Conservation (phyloP, 2,888 invertebrate species). For the Trisateles emortualis region DNA sequence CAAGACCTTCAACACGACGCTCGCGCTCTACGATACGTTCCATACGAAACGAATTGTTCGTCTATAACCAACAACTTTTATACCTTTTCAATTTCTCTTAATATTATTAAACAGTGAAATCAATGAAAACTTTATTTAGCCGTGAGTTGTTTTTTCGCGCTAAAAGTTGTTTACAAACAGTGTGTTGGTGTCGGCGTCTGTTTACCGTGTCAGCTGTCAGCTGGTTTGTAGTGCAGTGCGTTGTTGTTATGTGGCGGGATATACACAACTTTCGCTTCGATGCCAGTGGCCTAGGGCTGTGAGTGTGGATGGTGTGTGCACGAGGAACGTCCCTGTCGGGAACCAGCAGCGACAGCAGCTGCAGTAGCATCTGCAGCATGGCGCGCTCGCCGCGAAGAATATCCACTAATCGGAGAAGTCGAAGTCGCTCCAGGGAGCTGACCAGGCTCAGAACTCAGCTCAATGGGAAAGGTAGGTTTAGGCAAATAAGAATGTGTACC, state of each 20-base stretch:
- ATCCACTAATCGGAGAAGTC: constrained; percentile 68
- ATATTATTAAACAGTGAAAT: constrained; percentile 25
- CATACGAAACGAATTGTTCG: not conserved
- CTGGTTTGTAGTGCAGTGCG: constrained; percentile 37
- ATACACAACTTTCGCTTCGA: constrained; percentile 31
- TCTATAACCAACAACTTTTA: constrained; percentile 23
- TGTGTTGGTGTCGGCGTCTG: constrained; percentile 20
- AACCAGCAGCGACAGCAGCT: constrained; percentile 13
- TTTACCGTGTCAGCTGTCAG: constrained; percentile 29
- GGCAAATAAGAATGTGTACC: not conserved
- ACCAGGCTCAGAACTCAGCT: constrained; percentile 73
- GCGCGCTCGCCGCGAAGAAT: constrained; percentile 79
- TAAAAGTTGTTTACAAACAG: constrained; percentile 51
- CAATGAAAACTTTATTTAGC: constrained; percentile 21
- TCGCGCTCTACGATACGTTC: constrained; percentile 59
- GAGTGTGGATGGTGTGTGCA: constrained; percentile 30
- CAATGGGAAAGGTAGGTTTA: constrained; percentile 72
- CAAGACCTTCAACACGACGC: constrained; percentile 67
- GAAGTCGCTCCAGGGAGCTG: constrained; percentile 75
- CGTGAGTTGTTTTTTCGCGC: constrained; percentile 34
- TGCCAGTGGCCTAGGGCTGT: constrained; percentile 14
- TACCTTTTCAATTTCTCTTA: constrained; percentile 9
- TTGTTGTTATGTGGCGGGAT: constrained; percentile 20
- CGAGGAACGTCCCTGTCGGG: constrained; percentile 19
- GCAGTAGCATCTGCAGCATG: constrained; percentile 51